These are phyloP conservation scores for Druceiella hillmani DNA, from an alignment of 2,888 invertebrate species.

Conservation along the genomic window DNA sequence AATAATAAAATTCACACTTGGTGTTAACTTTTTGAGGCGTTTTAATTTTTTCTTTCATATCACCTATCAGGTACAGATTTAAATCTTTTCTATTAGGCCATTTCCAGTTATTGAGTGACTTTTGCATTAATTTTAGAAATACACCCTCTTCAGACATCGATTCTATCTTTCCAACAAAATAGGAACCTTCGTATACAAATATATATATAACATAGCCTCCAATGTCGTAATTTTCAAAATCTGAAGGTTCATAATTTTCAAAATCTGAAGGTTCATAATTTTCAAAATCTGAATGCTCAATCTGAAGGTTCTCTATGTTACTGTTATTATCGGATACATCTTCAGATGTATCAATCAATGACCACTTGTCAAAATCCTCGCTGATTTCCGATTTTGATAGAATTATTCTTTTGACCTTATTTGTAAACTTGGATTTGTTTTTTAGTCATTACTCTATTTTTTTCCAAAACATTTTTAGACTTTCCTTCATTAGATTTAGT, in stretches of 20 bases:
- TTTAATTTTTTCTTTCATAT: not conserved
- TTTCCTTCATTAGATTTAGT: slow-evolving; percentile 3
- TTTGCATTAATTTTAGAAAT: too few relatives aligned
- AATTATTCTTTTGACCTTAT: slow-evolving; percentile 7
- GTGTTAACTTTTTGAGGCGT: slow-evolving; percentile 5
- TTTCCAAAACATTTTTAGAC: slow-evolving; percentile 4
- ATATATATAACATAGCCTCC: slow-evolving; percentile 9
- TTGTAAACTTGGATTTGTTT: not conserved
- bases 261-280: too few relatives aligned
- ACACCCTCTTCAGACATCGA: slow-evolving; percentile 4
- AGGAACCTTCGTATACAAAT: not conserved
- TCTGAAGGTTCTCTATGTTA: slow-evolving; percentile 7
- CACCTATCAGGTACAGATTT: not conserved
- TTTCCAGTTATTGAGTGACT: too few relatives aligned
- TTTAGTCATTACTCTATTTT: too few relatives aligned
- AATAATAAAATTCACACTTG: slow-evolving; percentile 9
- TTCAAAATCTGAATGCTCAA: slow-evolving; percentile 8
- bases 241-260: too few relatives aligned
- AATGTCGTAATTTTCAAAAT: too few relatives aligned
- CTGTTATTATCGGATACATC: slow-evolving; percentile 11
- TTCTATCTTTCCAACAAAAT: slow-evolving; percentile 2
- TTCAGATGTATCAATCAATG: slow-evolving; percentile 11
- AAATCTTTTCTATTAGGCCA: slow-evolving; percentile 2
- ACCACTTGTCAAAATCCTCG: slow-evolving; percentile 10
- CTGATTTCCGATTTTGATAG: slow-evolving; percentile 11